Base-by-base conservation (phyloP, 53 echinoderm and acorn worm species). In the Actinopyga echinites region DNA sequence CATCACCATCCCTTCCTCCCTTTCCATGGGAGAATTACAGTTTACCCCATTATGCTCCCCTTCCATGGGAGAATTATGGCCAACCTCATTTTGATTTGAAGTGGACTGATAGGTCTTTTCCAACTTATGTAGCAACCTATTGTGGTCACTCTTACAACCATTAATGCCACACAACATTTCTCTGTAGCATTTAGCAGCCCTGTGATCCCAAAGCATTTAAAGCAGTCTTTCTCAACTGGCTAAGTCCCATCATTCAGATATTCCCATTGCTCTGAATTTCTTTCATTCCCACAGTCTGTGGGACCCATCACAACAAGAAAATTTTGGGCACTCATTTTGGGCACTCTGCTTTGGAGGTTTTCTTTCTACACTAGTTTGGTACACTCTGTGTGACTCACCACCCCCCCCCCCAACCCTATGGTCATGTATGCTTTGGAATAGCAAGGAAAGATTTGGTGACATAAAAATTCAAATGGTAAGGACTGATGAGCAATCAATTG, bases 221-320 rank as follows among this genome's bases (percentile, higher is more conserved):
- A 71, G 22, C 66, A 71, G 42, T 10, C 20, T 71, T 71, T 71
- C 71, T 10, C 15, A 13, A 33, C 71, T 71, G 71, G 71, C 71
- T 34, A 71, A 40, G 42, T 71, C 32, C 71, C 71, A 71, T 34
- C 36, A 9, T 36, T 71, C 71, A 71, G 7, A 23, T 34, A 34
- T 32, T 8, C 32, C 35, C 32, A 36, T 31, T 10, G 22, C 71
- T 71, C 32, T 71, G 36, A 71, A 71, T 20, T 31, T 33, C 8
- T 71, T 33, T 15, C 71, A 71, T 34, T 71, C 71, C 37, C 71
- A 71, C 36, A 71, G 23, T 33, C 13, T 71, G n/a, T 71, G 37
- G 30, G 42, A 36, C 35, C 71, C 71, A 23, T 71, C 32, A 71
- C 71, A 71, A 71, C 71, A 71, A 28, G 15, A 10, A 71, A 30